Base-by-base conservation (phyloP, 2,888 invertebrate genomes). In the Scaeva pyrastri region DNA sequence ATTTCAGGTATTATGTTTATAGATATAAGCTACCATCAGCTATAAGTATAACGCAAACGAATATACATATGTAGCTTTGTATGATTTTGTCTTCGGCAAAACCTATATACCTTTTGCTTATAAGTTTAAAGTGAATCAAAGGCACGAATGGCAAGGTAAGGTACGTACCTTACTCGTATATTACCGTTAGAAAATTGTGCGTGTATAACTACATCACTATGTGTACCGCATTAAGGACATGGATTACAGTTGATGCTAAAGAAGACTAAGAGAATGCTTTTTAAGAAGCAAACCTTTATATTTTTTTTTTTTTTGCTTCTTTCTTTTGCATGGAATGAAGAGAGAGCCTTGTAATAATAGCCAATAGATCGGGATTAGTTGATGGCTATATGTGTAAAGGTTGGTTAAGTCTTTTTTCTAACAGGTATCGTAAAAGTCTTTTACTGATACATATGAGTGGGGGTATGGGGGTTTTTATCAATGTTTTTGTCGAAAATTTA, bases 41-140 rank as follows among this genome's bases (percentile, higher is more conserved):
- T n/a, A 52, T 23, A 23, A 31, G 52, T 3, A 52, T 14, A 23
- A 11, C 7, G 12, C 10, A 31, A 0, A n/a, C 10, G 2, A 5
- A 55, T 31, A 26, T 31, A 21, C 11, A 16, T 36, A 5, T 56
- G 2, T 16, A 36, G 11, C 21, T 45, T 73, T 62, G 10, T 41
- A 48, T 21, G 68, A 68, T 19, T 55, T 62, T 71, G 79, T 74
- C 79, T 85, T 80, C 2, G 19, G 45, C 52, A 72, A 68, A 68
- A 39, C 11, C 11, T 8, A 1, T 12, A 10, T 39, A 45, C 71
- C 45, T 72, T 85, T 50, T 72, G 56, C 64, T 74, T 71, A 56
- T 64, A 23, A 72, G 45, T 80, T 80, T 76, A 76, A 80, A 72
- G 45, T 52, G 12, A 75, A 71, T 39, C 55, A 64, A 71, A 41